Percentiles rank a stretch among this genome's conserved stretches.
These are phyloP conservation scores for Leiothrix lutea DNA, from an alignment of 2,113 vertebrate genomes.

Conservation along the genomic window DNA sequence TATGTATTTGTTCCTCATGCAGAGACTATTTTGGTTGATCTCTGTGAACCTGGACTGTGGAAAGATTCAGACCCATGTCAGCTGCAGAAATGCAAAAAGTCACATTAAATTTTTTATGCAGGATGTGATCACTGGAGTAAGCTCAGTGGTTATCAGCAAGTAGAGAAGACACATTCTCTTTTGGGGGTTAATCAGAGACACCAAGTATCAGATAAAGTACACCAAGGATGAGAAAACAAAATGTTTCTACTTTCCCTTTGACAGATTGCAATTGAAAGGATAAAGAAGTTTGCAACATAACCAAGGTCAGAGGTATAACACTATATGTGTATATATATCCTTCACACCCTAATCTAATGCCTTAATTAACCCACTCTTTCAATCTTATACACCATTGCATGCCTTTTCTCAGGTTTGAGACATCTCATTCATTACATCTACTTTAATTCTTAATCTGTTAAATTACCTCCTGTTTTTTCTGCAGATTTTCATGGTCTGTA, in stretches of 20 bases:
- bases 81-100: background rate
- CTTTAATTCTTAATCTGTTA: background rate
- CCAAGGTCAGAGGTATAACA: background rate
- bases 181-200: background rate
- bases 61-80: background rate
- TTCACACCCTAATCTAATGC: background rate
- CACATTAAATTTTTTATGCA: background rate
- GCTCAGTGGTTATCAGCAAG: background rate
- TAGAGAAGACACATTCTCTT: background rate
- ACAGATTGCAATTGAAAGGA: background rate
- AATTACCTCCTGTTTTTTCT: slow-evolving; percentile 71
- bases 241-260: background rate
- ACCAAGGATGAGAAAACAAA: background rate
- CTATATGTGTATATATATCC: background rate
- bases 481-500: slow-evolving; percentile 59
- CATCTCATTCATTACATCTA: background rate
- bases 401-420: background rate
- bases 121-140: background rate
- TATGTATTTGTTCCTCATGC: background rate
- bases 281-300: background rate
- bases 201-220: background rate
- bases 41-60: background rate
- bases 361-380: background rate
- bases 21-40: background rate
- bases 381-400: background rate